Evolutionary conservation across 2,888 invertebrate genomes (phyloP).

Genomic region (Camponotus fellah): DNA sequence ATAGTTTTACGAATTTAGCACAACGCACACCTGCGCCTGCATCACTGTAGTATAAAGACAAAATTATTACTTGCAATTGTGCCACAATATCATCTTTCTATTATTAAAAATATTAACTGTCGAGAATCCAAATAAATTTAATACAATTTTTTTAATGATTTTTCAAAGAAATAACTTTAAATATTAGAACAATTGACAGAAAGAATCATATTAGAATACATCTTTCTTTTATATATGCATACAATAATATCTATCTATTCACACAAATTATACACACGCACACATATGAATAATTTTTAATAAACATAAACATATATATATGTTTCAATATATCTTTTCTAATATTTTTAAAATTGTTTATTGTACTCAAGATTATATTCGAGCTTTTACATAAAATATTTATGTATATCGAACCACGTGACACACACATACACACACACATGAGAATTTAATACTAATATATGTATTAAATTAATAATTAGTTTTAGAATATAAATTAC

Average conservation of each 20-base stretch:
- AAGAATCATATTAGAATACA: not conserved
- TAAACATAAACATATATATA: too few relatives aligned
- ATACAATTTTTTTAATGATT: not conserved
- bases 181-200: not conserved
- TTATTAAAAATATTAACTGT: not conserved
- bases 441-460: not conserved
- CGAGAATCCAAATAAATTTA: not conserved
- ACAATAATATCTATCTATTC: too few relatives aligned
- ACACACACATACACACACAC: not conserved
- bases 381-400: not conserved
- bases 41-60: not conserved
- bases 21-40: constrained; percentile 5
- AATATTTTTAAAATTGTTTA: not conserved
- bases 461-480: not conserved
- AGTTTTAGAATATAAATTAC: not conserved
- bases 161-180: not conserved
- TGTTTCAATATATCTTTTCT: too few relatives aligned
- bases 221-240: not conserved
- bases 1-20: constrained; percentile 18
- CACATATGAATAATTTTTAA: too few relatives aligned
- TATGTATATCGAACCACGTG: not conserved
- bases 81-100: not conserved
- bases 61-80: constrained; percentile 2
- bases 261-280: too few relatives aligned
- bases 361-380: not conserved